Evolutionary conservation across 2,113 vertebrate species (phyloP).

Genomic region (Edolisoma coerulescens): DNA sequence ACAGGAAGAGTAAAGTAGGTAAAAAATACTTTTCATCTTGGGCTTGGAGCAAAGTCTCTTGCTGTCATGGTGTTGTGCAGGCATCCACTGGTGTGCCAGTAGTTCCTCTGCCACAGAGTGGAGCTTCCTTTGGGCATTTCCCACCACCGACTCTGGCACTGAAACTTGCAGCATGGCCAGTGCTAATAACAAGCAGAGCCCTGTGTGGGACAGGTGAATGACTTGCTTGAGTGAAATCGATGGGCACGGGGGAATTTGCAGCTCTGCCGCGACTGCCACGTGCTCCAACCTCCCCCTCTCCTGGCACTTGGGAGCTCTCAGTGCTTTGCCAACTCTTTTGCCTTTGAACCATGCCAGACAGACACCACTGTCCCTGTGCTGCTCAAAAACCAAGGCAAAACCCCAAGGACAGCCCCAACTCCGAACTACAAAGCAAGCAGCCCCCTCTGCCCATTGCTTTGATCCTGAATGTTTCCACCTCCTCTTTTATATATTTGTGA

Average conservation of each 20-base stretch:
- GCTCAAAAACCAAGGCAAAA: background rate
- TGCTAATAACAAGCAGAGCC: background rate
- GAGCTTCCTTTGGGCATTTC: background rate
- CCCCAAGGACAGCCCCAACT: background rate
- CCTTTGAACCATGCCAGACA: background rate
- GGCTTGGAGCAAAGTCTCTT: background rate
- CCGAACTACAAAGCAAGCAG: background rate
- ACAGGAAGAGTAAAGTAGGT: background rate
- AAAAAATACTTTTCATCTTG: background rate
- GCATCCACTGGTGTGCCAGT: background rate
- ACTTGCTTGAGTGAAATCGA: background rate
- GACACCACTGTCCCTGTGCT: background rate
- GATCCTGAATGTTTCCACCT: background rate
- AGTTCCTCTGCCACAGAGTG: background rate
- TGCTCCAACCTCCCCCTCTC: background rate
- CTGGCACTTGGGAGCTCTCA: background rate
- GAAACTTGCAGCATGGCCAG: background rate
- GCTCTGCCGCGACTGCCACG: fast-evolving
- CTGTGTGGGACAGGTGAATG: background rate
- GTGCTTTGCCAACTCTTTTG: background rate
- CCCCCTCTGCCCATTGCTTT: background rate
- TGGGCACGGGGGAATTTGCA: fast-evolving
- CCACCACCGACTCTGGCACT: background rate
- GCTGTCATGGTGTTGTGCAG: background rate
- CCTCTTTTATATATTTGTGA: background rate